A percentile compares a stretch with the other conserved stretches of the same genome.
Evolutionary conservation across 2,113 vertebrate genomes (phyloP).

Genomic region (Malurus elegans): DNA sequence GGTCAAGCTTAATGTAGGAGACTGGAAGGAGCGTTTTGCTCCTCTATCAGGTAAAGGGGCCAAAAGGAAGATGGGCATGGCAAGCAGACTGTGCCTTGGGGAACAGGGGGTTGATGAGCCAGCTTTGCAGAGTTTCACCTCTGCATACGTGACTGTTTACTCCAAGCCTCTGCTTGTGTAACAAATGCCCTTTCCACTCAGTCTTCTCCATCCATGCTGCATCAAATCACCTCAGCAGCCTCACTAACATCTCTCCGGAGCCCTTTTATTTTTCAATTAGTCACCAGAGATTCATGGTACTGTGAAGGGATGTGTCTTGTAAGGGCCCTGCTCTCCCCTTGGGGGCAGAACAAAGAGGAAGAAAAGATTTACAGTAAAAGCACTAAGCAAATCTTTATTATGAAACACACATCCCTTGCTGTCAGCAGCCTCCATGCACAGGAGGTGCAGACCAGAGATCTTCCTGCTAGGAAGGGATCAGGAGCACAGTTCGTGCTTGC

Average conservation of each 20-base stretch:
- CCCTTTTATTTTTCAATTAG: background rate
- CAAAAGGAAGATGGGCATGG: background rate
- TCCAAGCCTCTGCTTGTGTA: background rate
- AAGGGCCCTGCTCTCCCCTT: background rate
- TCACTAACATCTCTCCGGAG: no score
- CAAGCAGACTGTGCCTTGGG: background rate
- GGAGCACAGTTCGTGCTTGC: background rate
- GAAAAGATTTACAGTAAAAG: background rate
- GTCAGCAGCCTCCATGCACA: background rate
- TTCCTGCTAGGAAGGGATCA: background rate
- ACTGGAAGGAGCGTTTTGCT: background rate
- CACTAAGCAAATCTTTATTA: background rate
- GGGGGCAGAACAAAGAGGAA: background rate
- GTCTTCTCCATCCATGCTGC: background rate
- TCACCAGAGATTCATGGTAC: background rate
- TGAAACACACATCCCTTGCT: background rate
- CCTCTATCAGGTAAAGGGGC: background rate
- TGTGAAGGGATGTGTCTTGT: background rate
- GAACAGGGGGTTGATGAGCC: rapidly evolving
- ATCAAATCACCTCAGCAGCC: background rate
- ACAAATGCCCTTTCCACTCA: background rate
- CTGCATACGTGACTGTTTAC: rapidly evolving
- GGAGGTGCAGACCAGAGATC: background rate
- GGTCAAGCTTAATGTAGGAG: background rate
- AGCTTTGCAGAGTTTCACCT: background rate